Evolutionary conservation across 1,140 invertebrate species (phyloP), one percentile per base, ranked within the genome.

Genomic region (Ooceraea biroi): DNA sequence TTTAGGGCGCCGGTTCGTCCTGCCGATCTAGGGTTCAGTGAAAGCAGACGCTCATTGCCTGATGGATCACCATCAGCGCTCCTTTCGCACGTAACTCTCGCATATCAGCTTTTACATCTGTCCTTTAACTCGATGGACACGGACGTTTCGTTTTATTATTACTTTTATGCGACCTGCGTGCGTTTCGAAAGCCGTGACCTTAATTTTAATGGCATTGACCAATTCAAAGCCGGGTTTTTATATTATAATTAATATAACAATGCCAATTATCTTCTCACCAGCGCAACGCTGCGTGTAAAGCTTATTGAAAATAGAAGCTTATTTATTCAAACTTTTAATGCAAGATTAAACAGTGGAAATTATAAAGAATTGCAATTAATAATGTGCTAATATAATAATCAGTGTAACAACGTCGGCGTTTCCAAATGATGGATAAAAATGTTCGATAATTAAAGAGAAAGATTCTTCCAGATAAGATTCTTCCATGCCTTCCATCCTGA

Each of bases 21-120:
- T 78, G 11, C 36, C 76, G 63, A 55, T 69, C 27, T 78, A 41
- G 68, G 27, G 46, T 63, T 30, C 74, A 55, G 48, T 57, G 63
- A 78, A 78, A 78, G 36, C 17, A 44, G 11, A 68, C 58, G 12
- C 36, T 30, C 17, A 57, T 41, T 48, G 61, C 58, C 76, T 78
- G 76, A 78, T 57, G 76, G 48, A 78, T 78, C 65, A 68, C 48
- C 61, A 36, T 36, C 36, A 7, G 73, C 22, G 48, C 22, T 57
- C 52, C 61, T 55, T 78, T 69, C 69, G 22, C 48, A 78, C n/a
- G 48, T n/a, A 57, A 55, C 30, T 55, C 22, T 63, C 30, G 55
- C 68, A 0, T 68, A 78, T 66, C 50, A 48, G 65, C 46, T 68
- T 44, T 68, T 78, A 77, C 46, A 76, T 76, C 58, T 76, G 44